These are phyloP conservation scores for Nephrotoma guestfalica DNA, from an alignment of 2,888 invertebrate species.

Conservation along the genomic window DNA sequence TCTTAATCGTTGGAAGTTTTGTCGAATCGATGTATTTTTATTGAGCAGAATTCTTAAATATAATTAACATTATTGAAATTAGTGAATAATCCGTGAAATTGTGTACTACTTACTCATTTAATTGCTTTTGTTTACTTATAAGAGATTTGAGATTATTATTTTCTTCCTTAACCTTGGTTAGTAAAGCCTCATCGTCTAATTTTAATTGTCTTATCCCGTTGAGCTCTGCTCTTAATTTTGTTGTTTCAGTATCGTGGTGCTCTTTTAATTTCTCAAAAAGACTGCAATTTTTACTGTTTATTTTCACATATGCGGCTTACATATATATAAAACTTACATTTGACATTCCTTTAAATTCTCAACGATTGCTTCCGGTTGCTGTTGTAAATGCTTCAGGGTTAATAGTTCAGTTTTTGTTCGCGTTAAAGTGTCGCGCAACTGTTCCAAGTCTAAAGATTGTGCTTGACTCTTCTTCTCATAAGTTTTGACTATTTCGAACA, in stretches of 20 bases:
- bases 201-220: slow-evolving; percentile 14
- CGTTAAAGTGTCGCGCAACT: slow-evolving; percentile 27
- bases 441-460: slow-evolving; percentile 26
- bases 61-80: background rate
- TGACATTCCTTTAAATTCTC: slow-evolving; percentile 59
- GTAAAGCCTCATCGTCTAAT: slow-evolving; percentile 9
- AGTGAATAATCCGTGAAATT: background rate
- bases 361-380: slow-evolving; percentile 24
- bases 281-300: slow-evolving; percentile 23
- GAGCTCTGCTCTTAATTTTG: slow-evolving; percentile 34
- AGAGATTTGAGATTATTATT: slow-evolving; percentile 18
- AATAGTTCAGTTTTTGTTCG: slow-evolving; percentile 28
- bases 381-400: slow-evolving; percentile 18
- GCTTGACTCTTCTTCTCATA: slow-evolving; percentile 56
- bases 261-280: slow-evolving; percentile 60
- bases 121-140: slow-evolving; percentile 15
- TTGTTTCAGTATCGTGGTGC: slow-evolving; percentile 54
- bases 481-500: slow-evolving; percentile 55
- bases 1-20: slow-evolving; percentile 22
- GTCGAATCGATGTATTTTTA: slow-evolving; percentile 18
- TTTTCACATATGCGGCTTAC: no score
- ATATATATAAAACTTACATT: slow-evolving; percentile 28
- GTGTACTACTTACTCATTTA: slow-evolving; percentile 11
- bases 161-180: slow-evolving; percentile 13
- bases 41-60: slow-evolving; percentile 12